Evolutionary conservation across 1,140 invertebrate genomes (phyloP).

Genomic region (Hesperophylax magnus): DNA sequence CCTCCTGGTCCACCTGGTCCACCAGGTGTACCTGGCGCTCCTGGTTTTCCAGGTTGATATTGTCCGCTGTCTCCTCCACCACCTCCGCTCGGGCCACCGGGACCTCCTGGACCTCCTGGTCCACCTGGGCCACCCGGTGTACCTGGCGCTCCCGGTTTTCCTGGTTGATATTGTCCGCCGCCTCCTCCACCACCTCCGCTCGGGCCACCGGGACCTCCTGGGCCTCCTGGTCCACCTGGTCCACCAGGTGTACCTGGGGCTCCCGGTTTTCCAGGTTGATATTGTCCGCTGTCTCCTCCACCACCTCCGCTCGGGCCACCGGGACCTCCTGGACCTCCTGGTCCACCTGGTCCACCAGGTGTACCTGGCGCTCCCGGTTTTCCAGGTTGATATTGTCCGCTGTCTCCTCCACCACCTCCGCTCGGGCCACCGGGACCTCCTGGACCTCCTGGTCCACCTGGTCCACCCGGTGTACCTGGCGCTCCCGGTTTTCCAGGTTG

Average conservation of each 20-base stretch:
- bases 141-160: conserved; percentile 44
- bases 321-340: too few species aligned
- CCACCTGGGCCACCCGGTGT: conserved; percentile 25
- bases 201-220: conserved; percentile 38
- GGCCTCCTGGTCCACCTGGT: conserved; percentile 38
- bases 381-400: conserved; percentile 38
- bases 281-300: conserved; percentile 26
- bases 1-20: conserved; percentile 36
- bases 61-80: conserved; percentile 19
- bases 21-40: conserved; percentile 27
- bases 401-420: background rate
- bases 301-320: too few species aligned
- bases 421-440: conserved; percentile 37
- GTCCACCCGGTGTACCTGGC: conserved; percentile 33
- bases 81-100: too few species aligned
- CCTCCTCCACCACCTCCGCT: background rate
- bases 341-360: conserved; percentile 30
- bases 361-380: conserved; percentile 42
- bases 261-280: conserved; percentile 12
- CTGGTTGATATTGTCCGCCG: conserved; percentile 38
- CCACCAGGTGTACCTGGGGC: conserved; percentile 18
- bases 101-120: too few species aligned
- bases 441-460: conserved; percentile 35
- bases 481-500: conserved; percentile 12
- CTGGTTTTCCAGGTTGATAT: conserved; percentile 10